These are phyloP conservation scores for Lepidurus arcticus DNA, from an alignment of 1,140 invertebrate genomes.

Conservation along the genomic window DNA sequence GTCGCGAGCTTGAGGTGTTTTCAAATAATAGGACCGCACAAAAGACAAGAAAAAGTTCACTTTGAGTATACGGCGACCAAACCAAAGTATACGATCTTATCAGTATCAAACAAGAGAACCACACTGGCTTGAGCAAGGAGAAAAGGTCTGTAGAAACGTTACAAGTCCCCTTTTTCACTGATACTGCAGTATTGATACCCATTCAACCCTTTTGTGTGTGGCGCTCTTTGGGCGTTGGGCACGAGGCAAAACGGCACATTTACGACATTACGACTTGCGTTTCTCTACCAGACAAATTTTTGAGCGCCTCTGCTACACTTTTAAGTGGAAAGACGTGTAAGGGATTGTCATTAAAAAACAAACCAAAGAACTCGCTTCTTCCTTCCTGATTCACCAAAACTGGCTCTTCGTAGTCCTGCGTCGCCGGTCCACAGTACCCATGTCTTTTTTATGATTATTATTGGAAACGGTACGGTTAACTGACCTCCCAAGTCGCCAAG, in stretches of 20 bases:
- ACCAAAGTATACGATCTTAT: not conserved
- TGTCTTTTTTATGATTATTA: constrained; percentile 3
- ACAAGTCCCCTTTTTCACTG: not conserved
- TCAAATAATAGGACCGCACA: not conserved
- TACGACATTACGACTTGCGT: constrained; percentile 13
- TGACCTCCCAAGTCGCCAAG: not conserved
- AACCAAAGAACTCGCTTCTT: not conserved
- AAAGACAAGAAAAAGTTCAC: not conserved
- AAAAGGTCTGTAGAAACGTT: not conserved
- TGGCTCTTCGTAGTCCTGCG: not conserved
- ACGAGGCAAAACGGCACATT: constrained; percentile 17
- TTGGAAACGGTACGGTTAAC: not conserved
- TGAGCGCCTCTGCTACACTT: constrained; percentile 9
- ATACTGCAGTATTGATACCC: not conserved
- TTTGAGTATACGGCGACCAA: not conserved
- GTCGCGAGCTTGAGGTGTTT: not conserved
- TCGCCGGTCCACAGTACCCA: not conserved
- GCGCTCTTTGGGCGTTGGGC: constrained; percentile 16
- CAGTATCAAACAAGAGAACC: not conserved
- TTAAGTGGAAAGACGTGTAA: constrained; percentile 21
- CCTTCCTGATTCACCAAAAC: not conserved
- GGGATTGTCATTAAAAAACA: not conserved
- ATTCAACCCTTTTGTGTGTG: not conserved
- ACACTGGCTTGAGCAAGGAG: not conserved
- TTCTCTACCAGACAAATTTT: constrained; percentile 5